Conservation (phyloP, 1,140 invertebrate genomes). For the Drosophila pectinifera region DNA sequence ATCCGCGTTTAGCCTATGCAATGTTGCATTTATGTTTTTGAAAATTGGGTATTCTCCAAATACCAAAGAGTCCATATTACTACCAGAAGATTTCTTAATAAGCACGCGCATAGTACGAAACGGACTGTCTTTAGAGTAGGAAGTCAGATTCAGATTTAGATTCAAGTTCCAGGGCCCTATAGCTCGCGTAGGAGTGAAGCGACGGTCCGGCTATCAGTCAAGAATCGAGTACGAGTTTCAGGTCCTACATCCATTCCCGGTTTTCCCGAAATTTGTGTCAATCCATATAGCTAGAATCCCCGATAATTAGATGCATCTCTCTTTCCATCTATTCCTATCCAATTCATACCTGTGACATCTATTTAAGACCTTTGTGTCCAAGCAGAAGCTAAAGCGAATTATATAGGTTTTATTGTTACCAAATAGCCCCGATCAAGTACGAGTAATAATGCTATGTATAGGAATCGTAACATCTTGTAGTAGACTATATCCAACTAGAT, state of each 20-base stretch:
- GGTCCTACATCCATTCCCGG: not conserved
- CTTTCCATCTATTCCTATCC: slow-evolving; percentile 15
- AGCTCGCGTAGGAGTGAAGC: not conserved
- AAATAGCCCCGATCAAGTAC: slow-evolving; percentile 7
- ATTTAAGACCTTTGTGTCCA: slow-evolving; percentile 2
- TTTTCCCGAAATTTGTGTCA: slow-evolving; percentile 4
- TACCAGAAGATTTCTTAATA: slow-evolving; percentile 85
- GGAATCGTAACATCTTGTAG: slow-evolving; percentile 49
- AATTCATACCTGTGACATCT: slow-evolving; percentile 11
- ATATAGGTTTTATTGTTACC: slow-evolving; percentile 7
- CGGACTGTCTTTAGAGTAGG: slow-evolving; percentile 21
- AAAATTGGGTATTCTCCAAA: slow-evolving; percentile 76
- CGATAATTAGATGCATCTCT: slow-evolving; percentile 8
- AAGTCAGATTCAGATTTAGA: slow-evolving; percentile 1
- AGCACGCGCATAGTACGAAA: slow-evolving; percentile 59
- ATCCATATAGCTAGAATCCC: slow-evolving; percentile 2
- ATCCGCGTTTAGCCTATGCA: slow-evolving; percentile 57
- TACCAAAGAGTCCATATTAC: slow-evolving; percentile 85
- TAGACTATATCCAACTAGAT: slow-evolving; percentile 50
- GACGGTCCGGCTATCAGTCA: slow-evolving; percentile 1
- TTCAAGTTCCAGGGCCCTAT: too few relatives aligned
- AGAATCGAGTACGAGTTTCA: not conserved
- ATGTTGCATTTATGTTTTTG: slow-evolving; percentile 37
- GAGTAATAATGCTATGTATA: slow-evolving; percentile 17
- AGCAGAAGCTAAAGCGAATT: slow-evolving; percentile 1